Evolutionary conservation across 2,113 vertebrate genomes (phyloP), one percentile per base, ranked within the genome.

Genomic region (Hypocryptadius cinnamomeus): DNA sequence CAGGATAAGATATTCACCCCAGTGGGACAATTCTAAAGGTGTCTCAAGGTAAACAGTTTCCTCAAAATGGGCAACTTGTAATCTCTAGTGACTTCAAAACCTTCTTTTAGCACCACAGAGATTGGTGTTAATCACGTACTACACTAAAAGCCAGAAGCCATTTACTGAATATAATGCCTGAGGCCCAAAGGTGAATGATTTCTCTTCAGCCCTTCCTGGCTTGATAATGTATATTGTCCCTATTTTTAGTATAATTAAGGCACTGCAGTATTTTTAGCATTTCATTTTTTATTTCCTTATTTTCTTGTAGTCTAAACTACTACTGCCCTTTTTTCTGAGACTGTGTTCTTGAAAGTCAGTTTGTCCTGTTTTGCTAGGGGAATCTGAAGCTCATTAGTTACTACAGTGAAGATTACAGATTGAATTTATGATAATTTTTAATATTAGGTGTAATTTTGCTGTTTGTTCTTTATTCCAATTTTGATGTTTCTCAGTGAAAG

Each of bases 391-490:
- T 92, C 64, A 33, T 83, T 93, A 92, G 30, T 59, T 83, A 10
- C 27, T 85, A 47, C 56, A 77, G 44, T 82, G 56, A 82, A 73
- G 81, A 92, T 51, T 91, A 37, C 56, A 79, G 82, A 91, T 85
- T 70, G 60, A 71, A 74, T 90, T 92, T 79, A 87, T 89, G 87
- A 30, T 91, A 85, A 88, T 78, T 71, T 66, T 30, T 76, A 92
- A 74, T 85, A 12, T 35, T 50, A 48, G 51, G 39, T 70, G 21
- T 74, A 86, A 78, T 84, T 88, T 83, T 80, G 17, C 31, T 85
- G 64, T 74, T 89, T 89, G 79, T 86, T 95, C 66, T 92, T 65
- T 80, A 64, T 89, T 73, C 71, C 14, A 21, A 0, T 91, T 93
- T 69, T 92, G 39, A 77, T 89, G 82, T 83, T 91, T 87, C 77